phyloP scores from a whole-genome alignment of 2,113 vertebrate genomes.

The Nesogale talazaci region DNA sequence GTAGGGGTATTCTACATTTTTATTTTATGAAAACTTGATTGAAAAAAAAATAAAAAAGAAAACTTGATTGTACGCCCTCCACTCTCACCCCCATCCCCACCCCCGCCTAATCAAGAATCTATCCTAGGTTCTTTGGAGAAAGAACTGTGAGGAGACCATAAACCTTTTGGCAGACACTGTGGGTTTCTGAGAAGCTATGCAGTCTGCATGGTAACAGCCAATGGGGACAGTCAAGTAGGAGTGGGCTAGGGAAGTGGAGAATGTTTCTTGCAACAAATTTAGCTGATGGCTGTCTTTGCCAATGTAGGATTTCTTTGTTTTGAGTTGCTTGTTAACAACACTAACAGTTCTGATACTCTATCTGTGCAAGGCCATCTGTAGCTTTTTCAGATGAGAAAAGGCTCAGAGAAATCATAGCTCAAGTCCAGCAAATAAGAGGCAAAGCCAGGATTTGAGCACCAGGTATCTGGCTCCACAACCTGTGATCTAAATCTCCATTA shows the following conservation, averaged over 20 bases:
- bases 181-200: not conserved
- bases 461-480: not conserved
- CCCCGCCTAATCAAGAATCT: constrained; percentile 52
- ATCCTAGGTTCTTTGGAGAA: not conserved
- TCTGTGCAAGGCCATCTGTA: not conserved
- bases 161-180: not conserved
- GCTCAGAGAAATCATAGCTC: not conserved
- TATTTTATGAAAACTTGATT: not conserved
- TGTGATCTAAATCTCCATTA: not conserved
- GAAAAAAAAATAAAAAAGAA: not conserved
- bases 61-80: too few species aligned
- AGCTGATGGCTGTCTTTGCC: not conserved
- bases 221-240: not conserved
- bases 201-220: not conserved
- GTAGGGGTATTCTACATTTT: not conserved
- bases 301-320: not conserved
- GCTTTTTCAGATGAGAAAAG: constrained; percentile 31
- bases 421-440: not conserved
- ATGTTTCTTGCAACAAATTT: constrained; percentile 52
- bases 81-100: too few species aligned
- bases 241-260: not conserved
- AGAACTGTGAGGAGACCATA: constrained; percentile 1
- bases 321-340: constrained; percentile 34
- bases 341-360: constrained; percentile 42
- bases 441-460: not conserved